A percentile compares a stretch with the other conserved stretches of the same genome.
Evolutionary conservation across 1,140 invertebrate species (phyloP).

Genomic region (Meteorus sp.): DNA sequence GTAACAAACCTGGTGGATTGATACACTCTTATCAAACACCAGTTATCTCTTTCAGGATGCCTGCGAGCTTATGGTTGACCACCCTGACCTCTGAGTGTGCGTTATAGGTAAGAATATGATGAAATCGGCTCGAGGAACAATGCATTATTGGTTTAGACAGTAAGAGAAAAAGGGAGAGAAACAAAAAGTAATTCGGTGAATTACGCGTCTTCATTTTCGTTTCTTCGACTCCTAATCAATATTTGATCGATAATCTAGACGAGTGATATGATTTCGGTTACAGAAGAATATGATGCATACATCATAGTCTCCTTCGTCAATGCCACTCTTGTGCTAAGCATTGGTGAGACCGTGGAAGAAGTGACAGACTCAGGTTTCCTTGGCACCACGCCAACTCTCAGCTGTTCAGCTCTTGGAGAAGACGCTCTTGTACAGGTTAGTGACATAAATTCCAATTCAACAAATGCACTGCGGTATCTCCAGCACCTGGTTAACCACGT

Average conservation of each 20-base stretch:
- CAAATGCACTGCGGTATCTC: conserved; percentile 51
- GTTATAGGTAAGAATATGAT: conserved; percentile 51
- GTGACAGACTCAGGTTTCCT: conserved; percentile 99
- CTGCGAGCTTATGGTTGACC: conserved; percentile 51
- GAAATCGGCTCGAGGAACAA: conserved; percentile 33
- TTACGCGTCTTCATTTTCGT: background rate
- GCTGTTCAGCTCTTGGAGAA: conserved; percentile 95
- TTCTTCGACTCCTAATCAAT: conserved; percentile 16
- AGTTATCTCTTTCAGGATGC: conserved; percentile 68
- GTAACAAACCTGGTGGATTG: conserved; percentile 59
- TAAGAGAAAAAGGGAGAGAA: background rate
- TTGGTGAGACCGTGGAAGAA: conserved; percentile 99
- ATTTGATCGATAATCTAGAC: conserved; percentile 32
- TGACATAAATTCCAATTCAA: conserved; percentile 24
- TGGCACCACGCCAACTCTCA: conserved; percentile 96
- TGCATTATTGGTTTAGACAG: conserved; percentile 24
- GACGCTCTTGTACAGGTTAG: conserved; percentile 94
- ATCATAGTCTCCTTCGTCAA: conserved; percentile 99
- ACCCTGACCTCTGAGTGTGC: conserved; percentile 44
- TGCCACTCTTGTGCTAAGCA: conserved; percentile 97
- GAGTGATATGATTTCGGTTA: conserved; percentile 64
- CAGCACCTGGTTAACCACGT: conserved; percentile 47
- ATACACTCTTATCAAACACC: conserved; percentile 68
- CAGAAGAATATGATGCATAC: conserved; percentile 98
- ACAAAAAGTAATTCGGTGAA: background rate